Base-by-base conservation (phyloP, 2,888 invertebrate genomes). In the Monoplex corrugatus region DNA sequence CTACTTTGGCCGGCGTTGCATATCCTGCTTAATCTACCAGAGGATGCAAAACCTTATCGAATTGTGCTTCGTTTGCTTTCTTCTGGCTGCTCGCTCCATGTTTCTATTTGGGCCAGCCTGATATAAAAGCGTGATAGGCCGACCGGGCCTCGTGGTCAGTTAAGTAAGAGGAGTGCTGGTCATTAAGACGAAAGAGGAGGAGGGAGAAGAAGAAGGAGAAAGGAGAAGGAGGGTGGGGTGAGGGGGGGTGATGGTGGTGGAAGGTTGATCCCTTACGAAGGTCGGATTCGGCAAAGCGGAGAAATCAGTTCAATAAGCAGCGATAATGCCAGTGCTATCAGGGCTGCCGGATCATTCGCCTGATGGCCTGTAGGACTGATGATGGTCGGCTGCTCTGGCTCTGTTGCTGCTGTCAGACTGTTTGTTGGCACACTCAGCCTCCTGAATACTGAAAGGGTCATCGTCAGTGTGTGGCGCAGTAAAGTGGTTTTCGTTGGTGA, bases 1-100 rank as follows among this genome's bases (percentile, higher is more conserved):
- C 86, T 86, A 43, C 68, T 86, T 86, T 63, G 38, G 40, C 63
- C 28, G 63, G 86, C 44, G 85, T 86, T 68, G 68, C 86, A 68
- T 68, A 86, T 86, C 68, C 86, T 68, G 86, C 86, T 86, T 86
- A 86, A 86, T 86, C 86, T 86, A n/a, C n/a, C 86, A 35, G 68
- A 57, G 86, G 86, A 86, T 86, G 86, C 86, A 86, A 40, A 43
- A 68, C 86, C 57, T 86, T 86, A 86, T 86, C 86, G 50, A 63
- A 86, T 86, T 86, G 63, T 32, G 63, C 86, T 86, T 86, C 68
- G 86, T 68, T 68, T 86, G 86, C 68, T 86, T 86, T 86, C 84
- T 50, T 84, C 57, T n/a, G 44, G 80, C 23, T 5, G 28, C 23
- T 35, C 35, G 32, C 84, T 19, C 84, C 84, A 84, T 84, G 84